Conservation (phyloP, 2,113 vertebrate species). For the Prochilodus magdalenae region DNA sequence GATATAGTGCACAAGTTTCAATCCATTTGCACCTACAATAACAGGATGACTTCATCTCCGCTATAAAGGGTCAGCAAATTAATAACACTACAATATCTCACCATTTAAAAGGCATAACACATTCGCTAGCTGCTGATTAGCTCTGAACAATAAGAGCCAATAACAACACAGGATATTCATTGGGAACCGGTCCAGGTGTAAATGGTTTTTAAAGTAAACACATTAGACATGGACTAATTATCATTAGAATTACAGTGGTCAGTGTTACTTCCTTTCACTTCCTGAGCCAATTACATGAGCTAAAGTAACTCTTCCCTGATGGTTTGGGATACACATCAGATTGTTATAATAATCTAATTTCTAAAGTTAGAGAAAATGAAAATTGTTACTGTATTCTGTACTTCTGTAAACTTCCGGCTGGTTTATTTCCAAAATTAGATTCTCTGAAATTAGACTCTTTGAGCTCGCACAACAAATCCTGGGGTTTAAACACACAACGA, state of each 20-base stretch:
- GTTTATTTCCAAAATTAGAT: neutral
- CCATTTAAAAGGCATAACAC: neutral
- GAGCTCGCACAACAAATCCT: neutral
- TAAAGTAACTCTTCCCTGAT: neutral
- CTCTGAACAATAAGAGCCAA: neutral
- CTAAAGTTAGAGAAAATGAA: neutral
- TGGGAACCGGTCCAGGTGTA: constrained; percentile 8
- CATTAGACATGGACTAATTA: neutral
- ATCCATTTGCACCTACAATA: constrained; percentile 28
- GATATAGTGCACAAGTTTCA: neutral
- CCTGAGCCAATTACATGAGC: neutral
- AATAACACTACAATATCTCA: neutral
- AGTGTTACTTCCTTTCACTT: neutral
- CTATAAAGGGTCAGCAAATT: neutral
- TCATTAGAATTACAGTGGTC: neutral
- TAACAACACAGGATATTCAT: constrained; percentile 1
- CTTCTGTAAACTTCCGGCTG: neutral
- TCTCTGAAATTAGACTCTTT: neutral
- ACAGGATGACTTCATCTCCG: constrained; percentile 10
- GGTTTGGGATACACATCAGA: neutral
- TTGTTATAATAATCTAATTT: neutral
- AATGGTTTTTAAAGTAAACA: constrained; percentile 5
- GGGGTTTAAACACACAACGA: constrained; percentile 17
- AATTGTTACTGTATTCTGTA: neutral
- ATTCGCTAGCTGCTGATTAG: neutral